Percentiles rank a stretch among this genome's conserved stretches.
These are phyloP conservation scores for Silurus aristotelis DNA, from an alignment of 2,797 vertebrate species.

Conservation along the genomic window DNA sequence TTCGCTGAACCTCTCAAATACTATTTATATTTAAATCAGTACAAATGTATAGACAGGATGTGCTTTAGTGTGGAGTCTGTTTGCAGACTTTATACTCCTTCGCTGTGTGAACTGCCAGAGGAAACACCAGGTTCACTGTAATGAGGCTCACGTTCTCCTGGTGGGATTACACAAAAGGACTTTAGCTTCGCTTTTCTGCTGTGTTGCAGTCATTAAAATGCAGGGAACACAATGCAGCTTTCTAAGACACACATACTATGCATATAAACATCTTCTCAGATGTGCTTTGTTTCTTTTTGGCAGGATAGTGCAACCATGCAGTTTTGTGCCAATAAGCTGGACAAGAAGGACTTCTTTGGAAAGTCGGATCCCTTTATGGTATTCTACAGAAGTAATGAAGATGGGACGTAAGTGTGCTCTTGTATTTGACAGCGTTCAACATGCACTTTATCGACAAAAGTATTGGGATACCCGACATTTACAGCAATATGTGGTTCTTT, in stretches of 20 bases:
- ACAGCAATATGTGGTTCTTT: too few species aligned
- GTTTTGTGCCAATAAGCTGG: slow-evolving; percentile 95
- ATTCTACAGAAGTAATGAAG: slow-evolving; percentile 94
- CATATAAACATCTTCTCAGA: neutral
- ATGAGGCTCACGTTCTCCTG: slow-evolving; percentile 40
- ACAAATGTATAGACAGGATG: neutral
- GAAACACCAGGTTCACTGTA: slow-evolving; percentile 39
- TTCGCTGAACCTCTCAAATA: neutral
- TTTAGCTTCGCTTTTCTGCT: slow-evolving; percentile 20
- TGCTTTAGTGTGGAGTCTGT: slow-evolving; percentile 7
- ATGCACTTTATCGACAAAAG: too few species aligned
- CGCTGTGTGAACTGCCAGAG: slow-evolving; percentile 15
- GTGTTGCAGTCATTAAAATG: slow-evolving; percentile 46
- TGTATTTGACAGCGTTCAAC: neutral
- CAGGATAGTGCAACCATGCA: slow-evolving; percentile 94
- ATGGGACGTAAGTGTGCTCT: slow-evolving; percentile 86
- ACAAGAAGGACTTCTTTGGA: slow-evolving; percentile 97
- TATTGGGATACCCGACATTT: too few species aligned
- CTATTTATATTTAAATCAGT: neutral
- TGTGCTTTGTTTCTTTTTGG: slow-evolving; percentile 11
- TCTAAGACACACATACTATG: slow-evolving; percentile 4
- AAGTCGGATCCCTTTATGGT: slow-evolving; percentile 96
- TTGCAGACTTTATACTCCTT: slow-evolving; percentile 24
- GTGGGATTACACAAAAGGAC: slow-evolving; percentile 39
- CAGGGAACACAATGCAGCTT: slow-evolving; percentile 2